phyloP scores from a whole-genome alignment of 2,888 invertebrate species.

The Teinopalpus imperialis region DNA sequence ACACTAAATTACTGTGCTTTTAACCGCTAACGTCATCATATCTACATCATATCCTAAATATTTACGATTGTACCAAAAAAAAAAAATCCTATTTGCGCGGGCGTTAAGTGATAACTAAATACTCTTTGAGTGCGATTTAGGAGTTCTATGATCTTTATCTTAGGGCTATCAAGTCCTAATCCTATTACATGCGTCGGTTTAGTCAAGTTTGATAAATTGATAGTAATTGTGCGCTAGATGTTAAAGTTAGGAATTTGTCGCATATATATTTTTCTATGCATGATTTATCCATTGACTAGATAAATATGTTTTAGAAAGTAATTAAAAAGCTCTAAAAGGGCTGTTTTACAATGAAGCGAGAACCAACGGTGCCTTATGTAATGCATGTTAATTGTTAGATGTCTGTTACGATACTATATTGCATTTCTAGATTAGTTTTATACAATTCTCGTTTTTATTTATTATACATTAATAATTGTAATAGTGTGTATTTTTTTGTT shows the following conservation, averaged over 20 bases:
- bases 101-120: constrained; percentile 44
- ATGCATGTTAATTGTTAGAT: constrained; percentile 69
- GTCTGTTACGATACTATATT: constrained; percentile 67
- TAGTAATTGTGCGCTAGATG: constrained; percentile 65
- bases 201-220: constrained; percentile 46
- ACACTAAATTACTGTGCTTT: constrained; percentile 32
- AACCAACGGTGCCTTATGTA: constrained; percentile 67
- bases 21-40: constrained; percentile 35
- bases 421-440: constrained; percentile 79
- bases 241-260: constrained; percentile 44
- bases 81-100: constrained; percentile 29
- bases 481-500: constrained; percentile 74
- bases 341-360: constrained; percentile 42
- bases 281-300: constrained; percentile 66
- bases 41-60: constrained; percentile 52
- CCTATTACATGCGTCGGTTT: background rate
- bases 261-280: constrained; percentile 54
- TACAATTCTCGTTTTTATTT: constrained; percentile 73
- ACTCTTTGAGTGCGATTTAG: constrained; percentile 23
- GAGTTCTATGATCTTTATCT: constrained; percentile 7
- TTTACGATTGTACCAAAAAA: constrained; percentile 52
- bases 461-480: constrained; percentile 65
- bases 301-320: constrained; percentile 72
- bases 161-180: constrained; percentile 16
- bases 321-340: constrained; percentile 34